Evolutionary conservation across 2,888 invertebrate species (phyloP).

Genomic region (Drosophila sordidula): DNA sequence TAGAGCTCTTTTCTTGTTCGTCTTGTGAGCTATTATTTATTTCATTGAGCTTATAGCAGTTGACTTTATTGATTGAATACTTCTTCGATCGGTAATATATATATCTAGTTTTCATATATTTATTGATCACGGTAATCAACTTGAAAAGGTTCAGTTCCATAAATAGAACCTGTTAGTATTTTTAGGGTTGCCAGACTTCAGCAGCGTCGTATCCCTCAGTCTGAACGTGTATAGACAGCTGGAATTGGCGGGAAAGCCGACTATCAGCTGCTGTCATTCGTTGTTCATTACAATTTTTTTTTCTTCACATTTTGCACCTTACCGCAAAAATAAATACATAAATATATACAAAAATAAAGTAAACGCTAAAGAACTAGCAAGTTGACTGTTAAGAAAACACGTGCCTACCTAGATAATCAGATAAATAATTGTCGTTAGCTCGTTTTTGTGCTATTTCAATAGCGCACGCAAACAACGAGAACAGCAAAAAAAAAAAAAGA

Average conservation of each 20-base stretch:
- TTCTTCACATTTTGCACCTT: constrained; percentile 10
- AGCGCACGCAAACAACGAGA: constrained; percentile 13
- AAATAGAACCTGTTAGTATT: constrained; percentile 11
- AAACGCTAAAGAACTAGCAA: background rate
- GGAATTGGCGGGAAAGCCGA: constrained; percentile 63
- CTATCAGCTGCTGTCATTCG: constrained; percentile 51
- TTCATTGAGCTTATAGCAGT: too few species aligned
- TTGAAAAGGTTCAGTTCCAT: background rate
- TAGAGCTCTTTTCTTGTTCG: too few species aligned
- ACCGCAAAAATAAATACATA: background rate
- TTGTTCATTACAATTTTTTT: constrained; percentile 14
- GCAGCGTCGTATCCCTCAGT: constrained; percentile 4
- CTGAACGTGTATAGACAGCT: constrained; percentile 47
- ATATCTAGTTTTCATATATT: too few species aligned
- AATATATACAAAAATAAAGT: background rate
- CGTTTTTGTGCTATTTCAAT: constrained; percentile 16
- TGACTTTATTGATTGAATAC: too few species aligned
- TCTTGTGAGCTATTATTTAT: too few species aligned
- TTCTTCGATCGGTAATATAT: too few species aligned
- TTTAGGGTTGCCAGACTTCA: constrained; percentile 14
- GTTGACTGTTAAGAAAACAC: background rate
- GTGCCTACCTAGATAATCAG: background rate
- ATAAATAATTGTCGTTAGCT: background rate
- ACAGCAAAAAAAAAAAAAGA: background rate
- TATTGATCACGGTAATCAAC: too few species aligned